phyloP scores from a whole-genome alignment of 2,888 invertebrate species.

The Eilema griseolum region DNA sequence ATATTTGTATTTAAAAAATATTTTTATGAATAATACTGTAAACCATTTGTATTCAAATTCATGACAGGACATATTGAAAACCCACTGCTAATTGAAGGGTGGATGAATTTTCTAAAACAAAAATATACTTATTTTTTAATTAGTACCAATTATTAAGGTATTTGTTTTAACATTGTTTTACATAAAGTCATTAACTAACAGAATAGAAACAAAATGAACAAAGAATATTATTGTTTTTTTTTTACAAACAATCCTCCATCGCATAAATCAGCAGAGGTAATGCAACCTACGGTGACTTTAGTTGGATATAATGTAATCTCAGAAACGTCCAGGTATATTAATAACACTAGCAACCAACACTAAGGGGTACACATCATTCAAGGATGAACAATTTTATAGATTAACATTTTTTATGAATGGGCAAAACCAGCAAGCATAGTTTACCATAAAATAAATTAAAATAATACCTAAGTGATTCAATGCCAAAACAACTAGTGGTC shows the following conservation, averaged over 20 bases:
- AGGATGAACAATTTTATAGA: constrained; percentile 32
- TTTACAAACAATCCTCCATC: neutral
- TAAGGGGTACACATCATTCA: constrained; percentile 36
- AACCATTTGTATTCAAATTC: neutral
- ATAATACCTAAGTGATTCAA: constrained; percentile 95
- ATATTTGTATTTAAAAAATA: neutral
- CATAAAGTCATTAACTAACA: no score
- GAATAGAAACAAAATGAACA: no score
- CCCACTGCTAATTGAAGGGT: neutral
- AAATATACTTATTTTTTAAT: neutral
- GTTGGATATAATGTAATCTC: neutral
- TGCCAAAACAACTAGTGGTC: constrained; percentile 97
- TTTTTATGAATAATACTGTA: neutral
- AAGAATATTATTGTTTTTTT: neutral
- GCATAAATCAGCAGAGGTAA: neutral
- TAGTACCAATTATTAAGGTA: no score
- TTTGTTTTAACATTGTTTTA: no score
- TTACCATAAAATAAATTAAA: constrained; percentile 53
- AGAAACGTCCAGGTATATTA: constrained; percentile 7
- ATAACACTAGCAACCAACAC: constrained; percentile 26
- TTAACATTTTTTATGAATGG: constrained; percentile 45
- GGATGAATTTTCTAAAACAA: neutral
- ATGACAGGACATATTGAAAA: no score
- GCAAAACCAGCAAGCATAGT: constrained; percentile 63
- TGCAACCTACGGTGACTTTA: neutral